phyloP scores from a whole-genome alignment of 2,888 invertebrate genomes.

The Idaea aversata region DNA sequence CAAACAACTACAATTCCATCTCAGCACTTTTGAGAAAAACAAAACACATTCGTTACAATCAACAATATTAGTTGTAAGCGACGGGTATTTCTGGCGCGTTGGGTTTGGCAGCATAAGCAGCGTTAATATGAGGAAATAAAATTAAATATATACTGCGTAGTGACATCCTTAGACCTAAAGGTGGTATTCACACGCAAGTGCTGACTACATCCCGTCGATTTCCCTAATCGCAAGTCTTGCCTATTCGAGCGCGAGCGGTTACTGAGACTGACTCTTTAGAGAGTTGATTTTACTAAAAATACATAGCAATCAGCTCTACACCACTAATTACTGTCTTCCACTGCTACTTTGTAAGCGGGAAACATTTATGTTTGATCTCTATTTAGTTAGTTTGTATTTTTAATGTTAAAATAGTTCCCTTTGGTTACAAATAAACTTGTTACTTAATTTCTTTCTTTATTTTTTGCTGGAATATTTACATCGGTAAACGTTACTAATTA shows the following conservation, averaged over 20 bases:
- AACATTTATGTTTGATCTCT: constrained; percentile 8
- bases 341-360: neutral
- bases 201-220: constrained; percentile 43
- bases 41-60: too few relatives aligned
- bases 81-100: too few relatives aligned
- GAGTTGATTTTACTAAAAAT: constrained; percentile 31
- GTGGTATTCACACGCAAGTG: constrained; percentile 33
- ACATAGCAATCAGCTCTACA: constrained; percentile 23
- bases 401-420: neutral
- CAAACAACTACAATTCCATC: too few relatives aligned
- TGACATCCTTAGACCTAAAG: constrained; percentile 27
- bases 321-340: constrained; percentile 20
- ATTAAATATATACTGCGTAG: neutral
- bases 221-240: constrained; percentile 43
- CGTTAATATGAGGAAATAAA: neutral
- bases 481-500: too few relatives aligned
- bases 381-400: constrained; percentile 5
- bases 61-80: too few relatives aligned
- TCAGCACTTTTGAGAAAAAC: too few relatives aligned
- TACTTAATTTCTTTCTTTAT: too few relatives aligned
- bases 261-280: constrained; percentile 38
- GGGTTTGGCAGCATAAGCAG: too few relatives aligned
- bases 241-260: constrained; percentile 35
- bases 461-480: too few relatives aligned
- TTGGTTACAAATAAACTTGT: too few relatives aligned